phyloP scores from a whole-genome alignment of 92 coral and sea anemone species.

The Umimayanthus chanpuru region DNA sequence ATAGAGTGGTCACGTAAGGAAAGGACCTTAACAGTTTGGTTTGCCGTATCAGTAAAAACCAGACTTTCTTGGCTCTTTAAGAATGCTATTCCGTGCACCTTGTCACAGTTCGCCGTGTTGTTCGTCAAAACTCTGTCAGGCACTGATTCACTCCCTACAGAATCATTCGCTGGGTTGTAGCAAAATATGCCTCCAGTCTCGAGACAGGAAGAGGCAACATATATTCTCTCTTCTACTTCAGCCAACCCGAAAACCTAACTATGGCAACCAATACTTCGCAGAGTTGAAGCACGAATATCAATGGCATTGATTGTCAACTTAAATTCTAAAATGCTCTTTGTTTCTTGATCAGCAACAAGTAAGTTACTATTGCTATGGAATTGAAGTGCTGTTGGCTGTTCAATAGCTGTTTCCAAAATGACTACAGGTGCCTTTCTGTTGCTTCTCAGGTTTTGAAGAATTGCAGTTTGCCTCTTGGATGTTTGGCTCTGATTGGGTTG shows the following conservation, averaged over 20 bases:
- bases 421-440: conserved; percentile 19
- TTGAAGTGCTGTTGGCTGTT: too few species aligned
- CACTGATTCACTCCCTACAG: too few species aligned
- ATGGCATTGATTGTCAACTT: conserved; percentile 19
- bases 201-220: too few species aligned
- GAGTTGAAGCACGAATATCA: conserved; percentile 17
- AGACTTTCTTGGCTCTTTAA: conserved; percentile 27
- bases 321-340: conserved; percentile 1
- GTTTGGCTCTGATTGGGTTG: background rate
- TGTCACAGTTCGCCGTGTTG: too few species aligned
- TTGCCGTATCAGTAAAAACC: conserved; percentile 8
- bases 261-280: conserved; percentile 31
- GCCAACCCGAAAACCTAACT: conserved; percentile 2
- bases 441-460: too few species aligned
- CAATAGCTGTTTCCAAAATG: background rate
- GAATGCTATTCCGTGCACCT: conserved; percentile 18
- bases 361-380: too few species aligned
- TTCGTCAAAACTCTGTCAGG: too few species aligned
- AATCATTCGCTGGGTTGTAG: too few species aligned
- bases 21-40: too few species aligned
- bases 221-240: too few species aligned
- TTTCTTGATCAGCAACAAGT: conserved; percentile 27
- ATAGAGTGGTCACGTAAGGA: background rate
- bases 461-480: background rate
- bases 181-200: too few species aligned